Percentiles rank a stretch among this genome's conserved stretches.
Conservation (phyloP, 2,888 invertebrate genomes). For the Anagyrus pseudococci region DNA sequence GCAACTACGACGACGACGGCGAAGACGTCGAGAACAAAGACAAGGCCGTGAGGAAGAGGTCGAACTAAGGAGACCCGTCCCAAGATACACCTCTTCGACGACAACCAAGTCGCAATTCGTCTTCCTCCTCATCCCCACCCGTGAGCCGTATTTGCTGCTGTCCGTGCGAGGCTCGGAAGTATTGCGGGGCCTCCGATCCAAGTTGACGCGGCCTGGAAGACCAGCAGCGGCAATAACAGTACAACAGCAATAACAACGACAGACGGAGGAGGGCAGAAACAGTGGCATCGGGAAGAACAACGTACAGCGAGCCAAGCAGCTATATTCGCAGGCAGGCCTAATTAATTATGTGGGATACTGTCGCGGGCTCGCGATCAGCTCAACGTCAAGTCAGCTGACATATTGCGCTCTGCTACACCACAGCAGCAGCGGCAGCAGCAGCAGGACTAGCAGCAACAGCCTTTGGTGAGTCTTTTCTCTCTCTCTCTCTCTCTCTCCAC, state of each 20-base stretch:
- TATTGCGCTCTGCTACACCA: slow-evolving; percentile 62
- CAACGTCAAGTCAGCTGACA: slow-evolving; percentile 63
- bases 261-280: not conserved
- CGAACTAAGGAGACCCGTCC: no score
- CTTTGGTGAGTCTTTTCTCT: slow-evolving; percentile 34
- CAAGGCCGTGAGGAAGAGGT: no score
- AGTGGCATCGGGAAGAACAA: not conserved
- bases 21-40: no score
- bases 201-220: not conserved
- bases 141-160: no score
- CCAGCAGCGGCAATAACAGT: no score
- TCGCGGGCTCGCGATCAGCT: slow-evolving; percentile 50
- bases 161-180: no score
- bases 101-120: no score
- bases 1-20: no score
- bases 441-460: slow-evolving; percentile 34
- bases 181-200: no score
- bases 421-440: slow-evolving; percentile 32
- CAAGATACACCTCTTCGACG: no score
- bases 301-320: no score
- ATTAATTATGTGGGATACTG: slow-evolving; percentile 60
- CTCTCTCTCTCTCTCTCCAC: slow-evolving; percentile 2
- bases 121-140: no score
- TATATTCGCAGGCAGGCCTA: not conserved
- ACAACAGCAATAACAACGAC: not conserved